Base-by-base conservation (phyloP, 2,797 vertebrate genomes). In the Sebastes taczanowskii region DNA sequence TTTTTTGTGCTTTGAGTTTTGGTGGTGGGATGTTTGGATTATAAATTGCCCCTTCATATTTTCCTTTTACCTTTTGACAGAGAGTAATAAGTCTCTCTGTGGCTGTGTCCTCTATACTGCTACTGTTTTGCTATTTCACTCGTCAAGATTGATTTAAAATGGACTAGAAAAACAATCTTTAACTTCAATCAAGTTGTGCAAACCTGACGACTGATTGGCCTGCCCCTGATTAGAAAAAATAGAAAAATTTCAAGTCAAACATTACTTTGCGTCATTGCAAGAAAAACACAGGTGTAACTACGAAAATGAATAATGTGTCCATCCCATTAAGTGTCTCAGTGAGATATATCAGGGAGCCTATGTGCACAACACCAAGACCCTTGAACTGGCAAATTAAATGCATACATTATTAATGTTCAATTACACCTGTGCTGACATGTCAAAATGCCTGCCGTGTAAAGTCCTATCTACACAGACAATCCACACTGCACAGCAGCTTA, bases 21-120 rank as follows among this genome's bases (percentile, higher is more conserved):
- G n/a, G 13, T 29, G 11, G 14, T 13, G 25, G n/a, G 8, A 72
- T 11, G n/a, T 69, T 35, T 55, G 23, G 29, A 42, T 66, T 64
- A 58, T 6, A 55, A 34, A 64, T 60, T 59, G 18, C 20, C 56
- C 46, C 49, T 74, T 80, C 42, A 35, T 58, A 35, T 84, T 73
- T 75, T 69, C 30, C n/a, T n/a, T 61, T 60, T 8, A 49, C 11
- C 34, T 56, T 18, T 16, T 60, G 52, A 52, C 34, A 30, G 53
- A 20, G 52, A 59, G 32, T 59, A 46, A 63, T 62, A 62, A 2
- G 5, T 49, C n/a, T 49, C 23, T 70, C 16, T 4, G 20, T 52
- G 74, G 25, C 11, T 30, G 52, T 34, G 64, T 23, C 55, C n/a
- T 32, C 25, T 30, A 2, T 18, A 29, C 32, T 69, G n/a, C 38